Percentiles rank a stretch among this genome's conserved stretches.
phyloP scores from a whole-genome alignment of 2,113 vertebrate species.

The Menidia beryllina region DNA sequence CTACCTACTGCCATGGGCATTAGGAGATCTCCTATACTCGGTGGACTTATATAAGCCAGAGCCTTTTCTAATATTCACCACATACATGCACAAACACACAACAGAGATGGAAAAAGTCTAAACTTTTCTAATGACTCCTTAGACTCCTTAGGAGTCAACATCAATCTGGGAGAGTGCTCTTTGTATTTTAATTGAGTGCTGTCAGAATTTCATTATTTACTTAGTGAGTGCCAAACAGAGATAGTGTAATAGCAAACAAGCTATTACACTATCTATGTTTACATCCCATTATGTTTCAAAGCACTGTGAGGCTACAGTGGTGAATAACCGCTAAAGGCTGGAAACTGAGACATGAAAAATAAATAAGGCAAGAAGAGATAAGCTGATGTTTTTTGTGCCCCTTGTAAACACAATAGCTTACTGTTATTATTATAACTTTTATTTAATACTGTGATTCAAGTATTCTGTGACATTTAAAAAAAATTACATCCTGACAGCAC shows the following conservation, averaged over 20 bases:
- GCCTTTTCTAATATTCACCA: background rate
- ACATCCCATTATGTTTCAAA: constrained; percentile 65
- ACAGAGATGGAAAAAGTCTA: constrained; percentile 22
- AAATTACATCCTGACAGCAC: constrained; percentile 11
- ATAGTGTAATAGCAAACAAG: constrained; percentile 63
- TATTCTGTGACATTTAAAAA: constrained; percentile 27
- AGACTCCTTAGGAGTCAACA: constrained; percentile 43
- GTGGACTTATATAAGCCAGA: constrained; percentile 14
- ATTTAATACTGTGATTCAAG: constrained; percentile 5
- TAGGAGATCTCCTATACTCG: background rate
- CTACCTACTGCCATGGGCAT: background rate
- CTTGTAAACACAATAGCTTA: constrained; percentile 8
- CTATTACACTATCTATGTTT: constrained; percentile 72
- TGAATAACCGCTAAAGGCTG: constrained; percentile 31
- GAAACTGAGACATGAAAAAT: constrained; percentile 7
- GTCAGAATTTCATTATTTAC: constrained; percentile 70
- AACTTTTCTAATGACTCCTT: constrained; percentile 41
- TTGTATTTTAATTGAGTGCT: constrained; percentile 68
- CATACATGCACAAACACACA: background rate
- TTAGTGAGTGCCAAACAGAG: constrained; percentile 53
- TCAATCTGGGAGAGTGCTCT: constrained; percentile 53
- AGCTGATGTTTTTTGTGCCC: constrained; percentile 12
- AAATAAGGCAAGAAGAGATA: background rate
- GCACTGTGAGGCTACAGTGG: constrained; percentile 33
- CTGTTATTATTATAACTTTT: background rate